A percentile compares a stretch with the other conserved stretches of the same genome.
These are phyloP conservation scores for Xiphophorus birchmanni DNA, from an alignment of 2,797 vertebrate genomes.

Conservation along the genomic window DNA sequence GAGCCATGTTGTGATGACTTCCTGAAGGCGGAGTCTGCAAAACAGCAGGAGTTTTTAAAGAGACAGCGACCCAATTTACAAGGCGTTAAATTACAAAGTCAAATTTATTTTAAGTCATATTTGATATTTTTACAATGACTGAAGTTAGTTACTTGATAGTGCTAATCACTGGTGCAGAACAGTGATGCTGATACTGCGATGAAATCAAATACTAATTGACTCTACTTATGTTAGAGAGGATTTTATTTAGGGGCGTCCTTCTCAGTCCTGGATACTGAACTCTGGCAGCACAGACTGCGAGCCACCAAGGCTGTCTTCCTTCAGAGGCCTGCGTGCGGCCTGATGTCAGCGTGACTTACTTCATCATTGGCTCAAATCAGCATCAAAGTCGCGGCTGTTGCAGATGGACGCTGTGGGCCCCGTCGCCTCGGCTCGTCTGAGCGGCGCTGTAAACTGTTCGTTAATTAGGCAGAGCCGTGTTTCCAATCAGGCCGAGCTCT, in stretches of 20 bases:
- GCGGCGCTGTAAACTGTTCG: constrained; percentile 51
- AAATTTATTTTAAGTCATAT: too few species aligned
- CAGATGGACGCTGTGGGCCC: constrained; percentile 60
- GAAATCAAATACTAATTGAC: background rate
- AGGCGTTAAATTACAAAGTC: too few species aligned
- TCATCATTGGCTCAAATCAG: constrained; percentile 72
- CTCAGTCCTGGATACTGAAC: background rate
- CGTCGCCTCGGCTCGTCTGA: constrained; percentile 51
- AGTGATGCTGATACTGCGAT: background rate
- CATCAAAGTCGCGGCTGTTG: constrained; percentile 60
- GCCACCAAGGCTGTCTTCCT: constrained; percentile 32
- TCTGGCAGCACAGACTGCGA: constrained; percentile 59
- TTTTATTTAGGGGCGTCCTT: background rate
- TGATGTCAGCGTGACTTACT: constrained; percentile 62
- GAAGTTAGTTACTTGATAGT: too few species aligned
- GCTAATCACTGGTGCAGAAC: background rate
- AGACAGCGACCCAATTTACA: too few species aligned
- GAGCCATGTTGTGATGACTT: too few species aligned
- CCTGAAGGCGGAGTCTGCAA: too few species aligned
- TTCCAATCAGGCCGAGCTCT: constrained; percentile 36
- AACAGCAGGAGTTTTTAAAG: too few species aligned
- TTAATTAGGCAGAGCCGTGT: constrained; percentile 55
- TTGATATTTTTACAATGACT: too few species aligned
- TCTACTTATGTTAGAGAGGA: background rate
- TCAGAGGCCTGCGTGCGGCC: constrained; percentile 39